Conservation (phyloP, 2,113 vertebrate species). For the Thalassoma bifasciatum region DNA sequence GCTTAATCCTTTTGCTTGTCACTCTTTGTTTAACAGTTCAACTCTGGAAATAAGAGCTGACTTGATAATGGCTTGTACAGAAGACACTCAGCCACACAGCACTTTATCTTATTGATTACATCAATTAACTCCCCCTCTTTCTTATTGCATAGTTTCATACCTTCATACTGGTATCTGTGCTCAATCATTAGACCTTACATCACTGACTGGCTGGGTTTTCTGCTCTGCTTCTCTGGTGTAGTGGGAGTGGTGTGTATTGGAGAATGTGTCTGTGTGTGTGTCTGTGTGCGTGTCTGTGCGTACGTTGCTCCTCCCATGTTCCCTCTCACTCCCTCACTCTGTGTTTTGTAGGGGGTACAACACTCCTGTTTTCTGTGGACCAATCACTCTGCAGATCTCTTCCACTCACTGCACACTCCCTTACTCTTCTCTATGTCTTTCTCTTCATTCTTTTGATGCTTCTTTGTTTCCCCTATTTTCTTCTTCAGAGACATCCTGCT, state of each 20-base stretch:
- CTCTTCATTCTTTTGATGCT: slow-evolving; percentile 1
- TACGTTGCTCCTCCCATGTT: slow-evolving; percentile 59
- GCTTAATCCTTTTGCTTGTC: background rate
- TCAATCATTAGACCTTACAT: slow-evolving; percentile 7
- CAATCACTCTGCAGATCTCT: slow-evolving; percentile 60
- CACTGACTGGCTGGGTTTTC: background rate
- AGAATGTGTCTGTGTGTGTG: slow-evolving; percentile 9
- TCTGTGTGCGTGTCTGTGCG: slow-evolving; percentile 14
- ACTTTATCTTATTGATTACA: slow-evolving; percentile 63
- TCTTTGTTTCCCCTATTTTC: slow-evolving; percentile 31
- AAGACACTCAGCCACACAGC: slow-evolving; percentile 21
- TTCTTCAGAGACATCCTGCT: background rate
- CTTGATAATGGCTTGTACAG: slow-evolving; percentile 24
- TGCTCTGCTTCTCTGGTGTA: slow-evolving; percentile 11
- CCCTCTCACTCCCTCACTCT: slow-evolving; percentile 18
- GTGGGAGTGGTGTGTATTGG: slow-evolving; percentile 55
- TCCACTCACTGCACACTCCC: slow-evolving; percentile 15
- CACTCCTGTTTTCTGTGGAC: slow-evolving; percentile 47
- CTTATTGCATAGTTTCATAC: slow-evolving; percentile 32
- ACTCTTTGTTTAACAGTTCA: background rate
- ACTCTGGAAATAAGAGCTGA: slow-evolving; percentile 39
- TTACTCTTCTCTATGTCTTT: background rate
- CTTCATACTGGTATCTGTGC: slow-evolving; percentile 2
- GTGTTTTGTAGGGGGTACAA: slow-evolving; percentile 57
- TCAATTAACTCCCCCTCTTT: slow-evolving; percentile 19